Conservation (phyloP, 2,888 invertebrate genomes). For the Chrysolina haemoptera region DNA sequence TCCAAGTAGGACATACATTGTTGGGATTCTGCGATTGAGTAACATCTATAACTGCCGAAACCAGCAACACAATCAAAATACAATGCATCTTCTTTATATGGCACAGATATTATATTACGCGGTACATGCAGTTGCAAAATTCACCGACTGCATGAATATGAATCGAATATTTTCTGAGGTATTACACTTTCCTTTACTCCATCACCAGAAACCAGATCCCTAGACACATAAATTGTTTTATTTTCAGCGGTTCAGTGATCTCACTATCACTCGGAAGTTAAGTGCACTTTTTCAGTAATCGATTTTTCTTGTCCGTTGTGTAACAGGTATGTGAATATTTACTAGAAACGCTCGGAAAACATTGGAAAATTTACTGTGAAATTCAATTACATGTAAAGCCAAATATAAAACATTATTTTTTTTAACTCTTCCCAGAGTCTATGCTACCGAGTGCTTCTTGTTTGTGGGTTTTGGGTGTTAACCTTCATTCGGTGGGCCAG, state of each 20-base stretch:
- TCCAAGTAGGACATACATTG: conserved; percentile 64
- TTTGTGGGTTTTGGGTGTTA: no score
- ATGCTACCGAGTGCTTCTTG: no score
- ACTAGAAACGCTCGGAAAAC: background rate
- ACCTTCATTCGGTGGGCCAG: no score
- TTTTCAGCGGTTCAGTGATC: conserved; percentile 52
- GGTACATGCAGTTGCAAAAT: conserved; percentile 30
- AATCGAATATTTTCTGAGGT: conserved; percentile 38
- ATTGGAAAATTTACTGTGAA: background rate
- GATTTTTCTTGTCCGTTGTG: conserved; percentile 5
- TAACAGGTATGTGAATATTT: background rate
- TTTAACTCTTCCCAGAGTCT: no score
- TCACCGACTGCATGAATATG: conserved; percentile 39
- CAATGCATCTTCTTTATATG: conserved; percentile 20
- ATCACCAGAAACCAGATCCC: conserved; percentile 19
- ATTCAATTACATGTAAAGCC: no score
- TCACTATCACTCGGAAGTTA: conserved; percentile 19
- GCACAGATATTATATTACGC: conserved; percentile 14
- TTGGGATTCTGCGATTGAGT: conserved; percentile 47
- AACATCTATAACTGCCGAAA: background rate
- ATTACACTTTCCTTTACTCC: conserved; percentile 53
- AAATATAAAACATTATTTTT: no score
- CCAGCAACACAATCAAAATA: conserved; percentile 1
- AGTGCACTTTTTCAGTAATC: background rate
- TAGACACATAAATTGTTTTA: conserved; percentile 40